Evolutionary conservation across 2,113 vertebrate species (phyloP).

Genomic region (Protomyctophum bolini): DNA sequence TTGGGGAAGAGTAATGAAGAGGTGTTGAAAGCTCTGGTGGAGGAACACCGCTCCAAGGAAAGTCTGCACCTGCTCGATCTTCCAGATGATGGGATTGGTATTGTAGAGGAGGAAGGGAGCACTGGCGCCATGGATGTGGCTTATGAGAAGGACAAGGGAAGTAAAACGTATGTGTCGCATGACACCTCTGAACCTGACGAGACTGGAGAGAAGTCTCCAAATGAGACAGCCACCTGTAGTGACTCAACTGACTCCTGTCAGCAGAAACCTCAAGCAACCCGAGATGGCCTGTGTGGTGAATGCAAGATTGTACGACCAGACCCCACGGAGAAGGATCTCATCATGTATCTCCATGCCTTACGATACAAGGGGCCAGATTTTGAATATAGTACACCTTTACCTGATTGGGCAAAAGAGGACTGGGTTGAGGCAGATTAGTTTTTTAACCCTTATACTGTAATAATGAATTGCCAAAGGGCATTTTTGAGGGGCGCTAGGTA

Average conservation of each 20-base stretch:
- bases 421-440: constrained; percentile 79
- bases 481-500: no score
- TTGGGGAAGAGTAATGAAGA: constrained; percentile 87
- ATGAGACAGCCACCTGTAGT: background rate
- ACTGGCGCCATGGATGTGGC: background rate
- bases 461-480: no score
- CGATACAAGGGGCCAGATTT: constrained; percentile 92
- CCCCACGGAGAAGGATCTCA: constrained; percentile 88
- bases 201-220: background rate
- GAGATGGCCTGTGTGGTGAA: constrained; percentile 88
- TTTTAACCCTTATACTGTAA: no score
- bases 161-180: background rate
- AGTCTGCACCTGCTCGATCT: constrained; percentile 84
- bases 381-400: constrained; percentile 88
- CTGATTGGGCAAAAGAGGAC: constrained; percentile 91
- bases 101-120: background rate
- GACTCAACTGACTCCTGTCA: background rate
- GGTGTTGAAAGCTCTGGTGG: constrained; percentile 85
- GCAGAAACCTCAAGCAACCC: background rate
- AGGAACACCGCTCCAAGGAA: constrained; percentile 87
- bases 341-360: constrained; percentile 96
- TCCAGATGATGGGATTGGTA: constrained; percentile 22
- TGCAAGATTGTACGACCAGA: constrained; percentile 84
- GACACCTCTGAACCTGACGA: background rate
- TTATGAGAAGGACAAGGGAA: background rate